Percentiles rank a stretch among this genome's conserved stretches.
Evolutionary conservation across 2,797 vertebrate species (phyloP).

Genomic region (Ptychobarbus kaznakovi): DNA sequence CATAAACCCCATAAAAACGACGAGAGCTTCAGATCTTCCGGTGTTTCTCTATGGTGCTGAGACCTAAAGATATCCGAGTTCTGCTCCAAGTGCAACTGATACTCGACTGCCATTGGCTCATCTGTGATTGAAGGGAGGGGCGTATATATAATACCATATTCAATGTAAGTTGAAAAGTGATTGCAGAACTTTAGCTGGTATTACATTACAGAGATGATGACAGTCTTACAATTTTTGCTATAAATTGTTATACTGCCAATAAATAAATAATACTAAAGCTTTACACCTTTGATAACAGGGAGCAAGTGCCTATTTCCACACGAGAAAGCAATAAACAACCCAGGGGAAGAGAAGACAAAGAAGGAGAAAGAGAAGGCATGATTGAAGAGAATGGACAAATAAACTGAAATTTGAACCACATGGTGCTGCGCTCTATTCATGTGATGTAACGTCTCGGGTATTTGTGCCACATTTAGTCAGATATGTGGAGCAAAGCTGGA

Average conservation of each 20-base stretch:
- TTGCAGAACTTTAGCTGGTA: neutral
- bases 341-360: neutral
- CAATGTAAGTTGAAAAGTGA: neutral
- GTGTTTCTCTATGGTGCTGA: too few species aligned
- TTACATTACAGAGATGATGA: neutral
- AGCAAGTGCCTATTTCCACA: conserved; percentile 31
- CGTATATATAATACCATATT: too few species aligned
- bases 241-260: neutral
- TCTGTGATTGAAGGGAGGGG: too few species aligned
- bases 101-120: too few species aligned
- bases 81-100: too few species aligned
- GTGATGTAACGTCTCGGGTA: conserved; percentile 4
- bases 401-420: neutral
- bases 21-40: too few species aligned
- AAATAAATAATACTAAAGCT: neutral
- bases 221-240: neutral
- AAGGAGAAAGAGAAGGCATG: neutral
- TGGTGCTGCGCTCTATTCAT: conserved; percentile 12
- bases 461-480: neutral
- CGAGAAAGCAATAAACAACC: conserved; percentile 42
- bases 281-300: conserved; percentile 23
- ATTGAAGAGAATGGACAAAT: neutral
- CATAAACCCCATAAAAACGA: too few species aligned
- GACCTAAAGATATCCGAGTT: too few species aligned
- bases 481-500: neutral